Conservation (phyloP, 2,888 invertebrate species). For the Eucera pruinosa region DNA sequence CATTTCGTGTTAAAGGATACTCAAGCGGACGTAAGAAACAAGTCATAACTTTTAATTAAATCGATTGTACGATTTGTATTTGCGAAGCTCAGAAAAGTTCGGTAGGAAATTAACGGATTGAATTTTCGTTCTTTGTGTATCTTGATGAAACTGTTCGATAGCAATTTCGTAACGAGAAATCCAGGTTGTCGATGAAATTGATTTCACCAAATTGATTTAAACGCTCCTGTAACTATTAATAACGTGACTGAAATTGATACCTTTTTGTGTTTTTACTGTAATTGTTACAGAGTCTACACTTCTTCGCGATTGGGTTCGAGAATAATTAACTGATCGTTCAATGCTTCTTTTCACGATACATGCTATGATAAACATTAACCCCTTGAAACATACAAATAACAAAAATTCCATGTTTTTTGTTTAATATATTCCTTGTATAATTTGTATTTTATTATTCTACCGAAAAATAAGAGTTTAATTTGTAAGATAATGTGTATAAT, state of each 20-base stretch:
- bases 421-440: too few species aligned
- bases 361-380: too few species aligned
- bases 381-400: too few species aligned
- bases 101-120: conserved; percentile 20
- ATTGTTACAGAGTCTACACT: too few species aligned
- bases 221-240: neutral
- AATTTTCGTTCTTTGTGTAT: conserved; percentile 21
- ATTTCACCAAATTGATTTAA: conserved; percentile 12
- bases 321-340: too few species aligned
- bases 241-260: neutral
- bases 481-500: too few species aligned
- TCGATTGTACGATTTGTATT: neutral
- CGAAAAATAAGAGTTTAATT: too few species aligned
- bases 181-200: neutral
- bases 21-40: conserved; percentile 14
- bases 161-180: conserved; percentile 10
- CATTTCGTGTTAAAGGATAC: neutral
- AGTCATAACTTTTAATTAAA: conserved; percentile 32
- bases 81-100: neutral
- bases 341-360: too few species aligned
- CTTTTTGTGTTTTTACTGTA: too few species aligned
- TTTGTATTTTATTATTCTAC: too few species aligned
- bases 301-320: too few species aligned
- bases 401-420: too few species aligned
- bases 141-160: conserved; percentile 5